A percentile compares a stretch with the other conserved stretches of the same genome.
Conservation (phyloP, 2,113 vertebrate genomes). For the Muntiacus muntjak region DNA sequence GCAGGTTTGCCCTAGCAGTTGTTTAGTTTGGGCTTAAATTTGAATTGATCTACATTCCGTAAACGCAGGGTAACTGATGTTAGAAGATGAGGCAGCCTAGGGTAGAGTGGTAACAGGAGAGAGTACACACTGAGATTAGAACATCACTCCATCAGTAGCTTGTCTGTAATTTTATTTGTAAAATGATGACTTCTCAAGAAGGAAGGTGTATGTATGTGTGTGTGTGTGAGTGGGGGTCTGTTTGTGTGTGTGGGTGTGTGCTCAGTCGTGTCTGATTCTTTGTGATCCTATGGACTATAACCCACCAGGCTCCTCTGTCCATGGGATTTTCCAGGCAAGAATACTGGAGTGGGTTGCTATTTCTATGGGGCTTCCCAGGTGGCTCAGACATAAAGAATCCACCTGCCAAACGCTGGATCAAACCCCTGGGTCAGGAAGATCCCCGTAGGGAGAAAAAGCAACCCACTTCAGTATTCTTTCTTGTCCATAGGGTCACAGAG, state of each 20-base stretch:
- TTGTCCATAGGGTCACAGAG: background rate
- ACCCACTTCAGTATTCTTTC: background rate
- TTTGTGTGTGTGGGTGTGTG: background rate
- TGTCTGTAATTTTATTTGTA: background rate
- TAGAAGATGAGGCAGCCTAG: background rate
- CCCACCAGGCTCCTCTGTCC: background rate
- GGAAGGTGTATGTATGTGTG: background rate
- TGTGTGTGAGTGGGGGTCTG: background rate
- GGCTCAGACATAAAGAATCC: background rate
- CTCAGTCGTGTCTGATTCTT: background rate
- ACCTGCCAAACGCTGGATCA: background rate
- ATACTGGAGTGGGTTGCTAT: background rate
- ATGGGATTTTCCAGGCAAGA: background rate
- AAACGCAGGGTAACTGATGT: background rate
- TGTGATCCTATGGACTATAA: background rate
- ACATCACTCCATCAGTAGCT: background rate
- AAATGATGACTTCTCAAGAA: background rate
- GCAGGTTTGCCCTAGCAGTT: background rate
- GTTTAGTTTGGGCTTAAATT: background rate
- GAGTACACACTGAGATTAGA: background rate
- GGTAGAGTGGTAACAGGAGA: background rate
- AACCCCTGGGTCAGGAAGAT: background rate
- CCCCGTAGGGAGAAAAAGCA: background rate
- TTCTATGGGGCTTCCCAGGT: background rate
- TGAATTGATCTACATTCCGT: background rate